Percentiles rank a stretch among this genome's conserved stretches.
Evolutionary conservation across 2,888 invertebrate genomes (phyloP).

Genomic region (Nudaria mundana): DNA sequence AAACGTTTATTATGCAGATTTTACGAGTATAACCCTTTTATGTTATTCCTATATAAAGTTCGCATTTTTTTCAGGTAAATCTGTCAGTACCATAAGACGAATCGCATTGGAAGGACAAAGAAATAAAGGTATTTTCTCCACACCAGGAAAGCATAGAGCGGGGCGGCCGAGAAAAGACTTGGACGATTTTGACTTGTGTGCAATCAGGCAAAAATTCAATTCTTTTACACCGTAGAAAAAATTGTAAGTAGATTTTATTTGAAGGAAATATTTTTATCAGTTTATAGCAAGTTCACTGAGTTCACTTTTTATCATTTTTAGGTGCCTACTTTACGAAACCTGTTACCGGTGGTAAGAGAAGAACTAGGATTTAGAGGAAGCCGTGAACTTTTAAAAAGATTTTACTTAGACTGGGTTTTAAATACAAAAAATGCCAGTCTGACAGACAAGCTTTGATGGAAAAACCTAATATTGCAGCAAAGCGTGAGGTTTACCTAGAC

Average conservation of each 20-base stretch:
- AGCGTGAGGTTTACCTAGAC: slow-evolving; percentile 18
- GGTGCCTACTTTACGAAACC: slow-evolving; percentile 1
- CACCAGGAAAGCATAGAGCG: not conserved
- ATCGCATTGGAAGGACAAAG: not conserved
- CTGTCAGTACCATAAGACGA: not conserved
- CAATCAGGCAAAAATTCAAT: slow-evolving; percentile 14
- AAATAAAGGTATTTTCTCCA: not conserved
- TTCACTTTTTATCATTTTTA: not conserved
- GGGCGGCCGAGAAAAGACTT: not conserved
- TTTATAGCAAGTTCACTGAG: not conserved
- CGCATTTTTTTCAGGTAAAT: not conserved
- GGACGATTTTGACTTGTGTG: slow-evolving; percentile 18
- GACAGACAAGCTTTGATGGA: slow-evolving; percentile 3
- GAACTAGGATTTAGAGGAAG: slow-evolving; percentile 1
- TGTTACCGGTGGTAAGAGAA: not conserved
- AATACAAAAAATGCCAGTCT: slow-evolving; percentile 1
- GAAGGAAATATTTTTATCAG: too few species aligned
- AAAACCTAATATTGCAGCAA: slow-evolving; percentile 2
- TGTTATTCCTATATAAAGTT: too few species aligned
- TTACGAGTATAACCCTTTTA: too few species aligned
- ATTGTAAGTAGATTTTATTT: not conserved
- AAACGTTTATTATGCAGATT: too few species aligned
- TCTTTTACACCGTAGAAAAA: slow-evolving; percentile 14
- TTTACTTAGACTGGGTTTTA: not conserved
- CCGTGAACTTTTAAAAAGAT: not conserved